Base-by-base conservation (phyloP, 2,113 vertebrate genomes). In the Anolis sagrei region DNA sequence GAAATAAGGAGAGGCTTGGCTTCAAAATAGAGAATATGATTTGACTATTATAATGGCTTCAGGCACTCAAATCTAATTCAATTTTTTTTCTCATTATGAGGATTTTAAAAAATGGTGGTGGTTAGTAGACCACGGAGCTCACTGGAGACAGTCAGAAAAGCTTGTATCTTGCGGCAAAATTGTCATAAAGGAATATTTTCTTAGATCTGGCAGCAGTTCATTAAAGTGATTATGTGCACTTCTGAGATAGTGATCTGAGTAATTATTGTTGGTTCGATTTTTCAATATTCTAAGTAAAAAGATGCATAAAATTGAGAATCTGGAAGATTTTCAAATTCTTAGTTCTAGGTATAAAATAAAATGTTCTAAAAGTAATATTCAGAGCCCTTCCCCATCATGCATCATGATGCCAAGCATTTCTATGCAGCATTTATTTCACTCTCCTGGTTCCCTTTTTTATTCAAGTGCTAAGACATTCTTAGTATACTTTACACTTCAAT, bases 11-110 rank as follows among this genome's bases (percentile, higher is more conserved):
- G 92, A 93, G 88, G 75, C 86, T 92, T 95, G 88, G 23, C 90
- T 95, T 96, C 92, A 95, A 95, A 95, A 92, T 86, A 93, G 81
- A 92, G 81, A 95, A 93, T 93, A 90, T 61, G 73, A 90, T 95
- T 95, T 94, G 94, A 91, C 87, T 90, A 86, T 92, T 95, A 90
- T 88, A 94, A 93, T 88, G 78, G 81, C 91, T 92, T 73, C 86
- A 93, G 92, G 89, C 34, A 5, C 27, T 92, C 76, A 90, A 93
- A 77, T 90, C 64, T 92, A 94, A 94, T 96, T 95, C 82, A 91
- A 76, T 92, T 94, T 94, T 95, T n/a, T 93, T 94, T 83, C 78
- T 92, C 76, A 92, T 95, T 92, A 90, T 91, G 79, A 89, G 82
- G 82, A 19, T 66, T 81, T 44, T 4, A 32, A 87, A 91, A 95